Percentiles rank a stretch among this genome's conserved stretches.
phyloP scores from a whole-genome alignment of 2,888 invertebrate genomes.

The Lithophane leautieri region DNA sequence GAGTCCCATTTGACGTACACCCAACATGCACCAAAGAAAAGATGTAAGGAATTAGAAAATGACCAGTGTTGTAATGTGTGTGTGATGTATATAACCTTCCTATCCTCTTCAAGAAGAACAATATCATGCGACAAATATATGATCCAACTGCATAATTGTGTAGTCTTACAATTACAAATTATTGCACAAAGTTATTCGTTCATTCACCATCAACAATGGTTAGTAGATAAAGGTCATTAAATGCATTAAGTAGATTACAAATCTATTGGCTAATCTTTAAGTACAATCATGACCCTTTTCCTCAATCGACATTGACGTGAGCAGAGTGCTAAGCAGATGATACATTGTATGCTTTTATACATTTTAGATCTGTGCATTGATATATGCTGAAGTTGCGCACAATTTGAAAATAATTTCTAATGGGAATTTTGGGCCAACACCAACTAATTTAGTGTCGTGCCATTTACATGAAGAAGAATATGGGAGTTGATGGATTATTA shows the following conservation, averaged over 20 bases:
- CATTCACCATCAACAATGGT: slow-evolving; percentile 27
- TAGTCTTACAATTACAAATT: not conserved
- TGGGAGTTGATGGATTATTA: not conserved
- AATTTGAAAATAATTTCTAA: not conserved
- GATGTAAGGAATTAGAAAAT: too few species aligned
- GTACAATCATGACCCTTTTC: slow-evolving; percentile 56
- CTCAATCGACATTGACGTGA: slow-evolving; percentile 36
- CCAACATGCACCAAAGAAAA: too few species aligned
- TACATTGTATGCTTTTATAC: slow-evolving; percentile 3
- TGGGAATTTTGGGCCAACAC: not conserved
- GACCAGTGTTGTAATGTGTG: too few species aligned
- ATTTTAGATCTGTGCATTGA: not conserved
- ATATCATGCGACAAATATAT: not conserved
- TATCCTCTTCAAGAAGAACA: not conserved
- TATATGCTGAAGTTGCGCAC: not conserved
- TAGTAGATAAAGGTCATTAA: slow-evolving; percentile 21
- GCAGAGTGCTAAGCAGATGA: slow-evolving; percentile 29
- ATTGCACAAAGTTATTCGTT: slow-evolving; percentile 26
- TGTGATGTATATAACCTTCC: too few species aligned
- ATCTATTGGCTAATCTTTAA: slow-evolving; percentile 42
- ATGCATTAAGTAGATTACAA: slow-evolving; percentile 35
- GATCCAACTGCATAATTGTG: not conserved
- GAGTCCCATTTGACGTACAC: too few species aligned
- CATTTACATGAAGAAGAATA: too few species aligned
- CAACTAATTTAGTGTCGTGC: not conserved